These are phyloP conservation scores for Hyaena hyaena DNA, from an alignment of 2,113 vertebrate species.

Conservation along the genomic window DNA sequence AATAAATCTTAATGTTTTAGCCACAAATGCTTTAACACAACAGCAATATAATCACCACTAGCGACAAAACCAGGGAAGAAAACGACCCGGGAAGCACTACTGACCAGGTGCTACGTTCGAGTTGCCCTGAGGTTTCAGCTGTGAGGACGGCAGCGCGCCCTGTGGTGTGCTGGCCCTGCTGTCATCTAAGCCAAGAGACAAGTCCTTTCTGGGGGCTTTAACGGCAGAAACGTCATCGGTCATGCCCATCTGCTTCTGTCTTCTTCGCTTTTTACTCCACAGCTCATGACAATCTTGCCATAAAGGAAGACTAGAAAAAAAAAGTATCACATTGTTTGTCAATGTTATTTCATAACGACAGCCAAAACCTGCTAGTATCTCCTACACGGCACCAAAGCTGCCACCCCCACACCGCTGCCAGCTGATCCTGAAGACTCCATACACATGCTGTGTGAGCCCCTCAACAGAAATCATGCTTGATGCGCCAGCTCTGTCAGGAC, in stretches of 20 bases:
- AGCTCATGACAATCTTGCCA: conserved; percentile 99
- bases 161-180: conserved; percentile 98
- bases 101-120: conserved; percentile 89
- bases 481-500: neutral
- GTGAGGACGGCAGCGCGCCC: conserved; percentile 91
- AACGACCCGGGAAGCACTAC: conserved; percentile 79
- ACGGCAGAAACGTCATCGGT: conserved; percentile 92
- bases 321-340: neutral
- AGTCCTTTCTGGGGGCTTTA: conserved; percentile 96
- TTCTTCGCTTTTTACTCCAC: conserved; percentile 98
- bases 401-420: neutral
- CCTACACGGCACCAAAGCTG: neutral
- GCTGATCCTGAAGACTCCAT: neutral
- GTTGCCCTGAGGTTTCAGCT: conserved; percentile 90
- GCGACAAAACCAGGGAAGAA: conserved; percentile 22
- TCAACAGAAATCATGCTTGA: conserved; percentile 1
- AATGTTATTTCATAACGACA: neutral
- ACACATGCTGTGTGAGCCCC: neutral
- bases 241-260: conserved; percentile 97
- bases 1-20: neutral
- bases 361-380: neutral
- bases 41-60: neutral
- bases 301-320: conserved; percentile 92
- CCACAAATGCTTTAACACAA: conserved; percentile 17
- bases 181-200: conserved; percentile 94